Base-by-base conservation (phyloP, 2,113 vertebrate genomes). In the Dascyllus trimaculatus region DNA sequence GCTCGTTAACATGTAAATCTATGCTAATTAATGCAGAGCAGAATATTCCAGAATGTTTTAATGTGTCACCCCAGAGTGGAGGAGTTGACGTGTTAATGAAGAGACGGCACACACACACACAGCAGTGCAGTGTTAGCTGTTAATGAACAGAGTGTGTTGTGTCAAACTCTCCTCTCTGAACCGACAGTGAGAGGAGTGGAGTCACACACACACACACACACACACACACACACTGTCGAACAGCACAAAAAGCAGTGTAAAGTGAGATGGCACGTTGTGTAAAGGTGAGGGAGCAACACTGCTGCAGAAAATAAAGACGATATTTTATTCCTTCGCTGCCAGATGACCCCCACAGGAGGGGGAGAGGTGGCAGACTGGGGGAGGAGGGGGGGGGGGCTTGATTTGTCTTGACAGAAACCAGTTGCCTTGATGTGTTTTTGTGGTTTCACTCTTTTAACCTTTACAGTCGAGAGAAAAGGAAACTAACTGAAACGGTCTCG, bases 31-130 rank as follows among this genome's bases (percentile, higher is more conserved):
- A 87, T 67, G 71, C 75, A 61, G 82, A 68, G 81, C 79, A 85
- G 82, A 77, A 82, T 63, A 67, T 69, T 85, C 71, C 56, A 71
- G 74, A 72, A 72, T 56, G 78, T 83, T 88, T 84, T 65, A 85
- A 88, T 85, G 90, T 88, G 90, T 89, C 91, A 90, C 91, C 84
- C 92, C 78, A 25, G 59, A 77, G 45, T 60, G 81, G 78, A 82
- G 68, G 84, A 88, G 89, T 32, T 67, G 80, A 85, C 62, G 87
- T 88, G 85, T 85, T 92, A 91, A 90, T 90, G 89, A 92, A 83
- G 75, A 71, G 6, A 69, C 67, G n/a, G 49, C 59, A 74, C 60
- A 74, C 71, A 64, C 51, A 29, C 29, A 29, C 29, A 29, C 4
- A 29, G 29, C 29, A 4, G 29, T 29, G 29, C 29, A 29, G 29